Evolutionary conservation across 2,888 invertebrate genomes (phyloP), one percentile per base, ranked within the genome.

Genomic region (Antheraea assamensis): DNA sequence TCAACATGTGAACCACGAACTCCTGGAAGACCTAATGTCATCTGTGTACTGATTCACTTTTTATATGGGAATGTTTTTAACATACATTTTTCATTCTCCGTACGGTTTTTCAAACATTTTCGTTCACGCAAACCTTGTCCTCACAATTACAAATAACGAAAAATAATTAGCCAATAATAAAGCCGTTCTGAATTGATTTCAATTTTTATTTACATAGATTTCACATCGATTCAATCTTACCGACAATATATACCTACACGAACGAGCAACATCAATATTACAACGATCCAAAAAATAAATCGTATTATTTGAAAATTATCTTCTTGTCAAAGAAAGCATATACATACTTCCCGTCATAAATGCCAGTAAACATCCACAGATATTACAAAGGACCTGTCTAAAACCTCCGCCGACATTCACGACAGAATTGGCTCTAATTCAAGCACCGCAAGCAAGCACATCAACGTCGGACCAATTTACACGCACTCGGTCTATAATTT

Each of bases 401-500:
- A 64, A 64, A 24, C 55, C 61, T 30, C 61, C 27, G 17, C 17
- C 21, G 30, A 30, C 27, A 30, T 27, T 27, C 61, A 5, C 30
- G 19, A 64, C 61, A 64, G 17, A 64, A 30, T 64, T 64, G 61
- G 61, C 61, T 64, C 30, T 64, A 64, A 27, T 5, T 64, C 61
- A 64, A 64, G 30, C 61, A 15, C 30, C 61, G 61, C 17, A 64
- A 64, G 61, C 17, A 64, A 64, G 15, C 30, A 27, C 27, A 64
- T 30, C 61, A 68, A 35, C 68, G 68, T 68, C 68, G 35, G 68
- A n/a, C 24, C 10, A n/a, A n/a, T 35, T 68, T 68, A 68, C n/a
- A n/a, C 68, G 68, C 35, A 35, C 68, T 21, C n/a, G n/a, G 19
- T 19, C 24, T 35, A 31, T 35, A 68, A 68, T 35, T 68, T 68